A percentile compares a stretch with the other conserved stretches of the same genome.
phyloP scores from a whole-genome alignment of 2,888 invertebrate species.

The Leptinotarsa juncta region DNA sequence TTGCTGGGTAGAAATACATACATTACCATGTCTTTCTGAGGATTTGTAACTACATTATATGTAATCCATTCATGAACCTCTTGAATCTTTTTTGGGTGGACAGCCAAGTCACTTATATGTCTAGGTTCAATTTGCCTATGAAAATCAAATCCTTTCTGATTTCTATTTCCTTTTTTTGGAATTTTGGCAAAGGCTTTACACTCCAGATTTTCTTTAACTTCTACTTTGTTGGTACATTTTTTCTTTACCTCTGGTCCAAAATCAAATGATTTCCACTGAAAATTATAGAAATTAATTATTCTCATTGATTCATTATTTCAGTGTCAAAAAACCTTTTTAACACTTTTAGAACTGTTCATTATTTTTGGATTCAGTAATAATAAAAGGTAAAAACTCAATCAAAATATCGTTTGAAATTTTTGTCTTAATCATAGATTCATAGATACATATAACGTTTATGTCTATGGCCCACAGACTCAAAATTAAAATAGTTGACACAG shows the following conservation, averaged over 20 bases:
- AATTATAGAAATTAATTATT: conserved; percentile 27
- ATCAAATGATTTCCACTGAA: conserved; percentile 55
- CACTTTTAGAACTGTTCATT: conserved; percentile 12
- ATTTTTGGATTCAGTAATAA: background rate
- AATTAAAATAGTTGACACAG: too few relatives aligned
- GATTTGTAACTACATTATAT: conserved; percentile 47
- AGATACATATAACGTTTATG: too few relatives aligned
- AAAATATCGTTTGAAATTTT: background rate
- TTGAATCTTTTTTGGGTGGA: conserved; percentile 79
- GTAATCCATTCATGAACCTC: conserved; percentile 79
- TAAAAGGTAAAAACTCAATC: background rate
- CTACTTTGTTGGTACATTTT: background rate
- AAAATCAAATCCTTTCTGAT: conserved; percentile 66
- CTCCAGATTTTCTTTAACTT: conserved; percentile 18
- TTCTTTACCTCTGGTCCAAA: conserved; percentile 52
- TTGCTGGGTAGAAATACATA: background rate
- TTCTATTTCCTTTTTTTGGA: conserved; percentile 5
- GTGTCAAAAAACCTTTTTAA: background rate
- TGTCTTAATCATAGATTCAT: background rate
- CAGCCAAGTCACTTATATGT: conserved; percentile 74
- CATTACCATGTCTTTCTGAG: conserved; percentile 30
- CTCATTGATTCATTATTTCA: background rate
- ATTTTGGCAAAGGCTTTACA: background rate
- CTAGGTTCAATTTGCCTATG: conserved; percentile 73
- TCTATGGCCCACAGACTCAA: too few relatives aligned